Evolutionary conservation across 2,888 invertebrate species (phyloP).

Genomic region (Nematopogon swammerdamellus): DNA sequence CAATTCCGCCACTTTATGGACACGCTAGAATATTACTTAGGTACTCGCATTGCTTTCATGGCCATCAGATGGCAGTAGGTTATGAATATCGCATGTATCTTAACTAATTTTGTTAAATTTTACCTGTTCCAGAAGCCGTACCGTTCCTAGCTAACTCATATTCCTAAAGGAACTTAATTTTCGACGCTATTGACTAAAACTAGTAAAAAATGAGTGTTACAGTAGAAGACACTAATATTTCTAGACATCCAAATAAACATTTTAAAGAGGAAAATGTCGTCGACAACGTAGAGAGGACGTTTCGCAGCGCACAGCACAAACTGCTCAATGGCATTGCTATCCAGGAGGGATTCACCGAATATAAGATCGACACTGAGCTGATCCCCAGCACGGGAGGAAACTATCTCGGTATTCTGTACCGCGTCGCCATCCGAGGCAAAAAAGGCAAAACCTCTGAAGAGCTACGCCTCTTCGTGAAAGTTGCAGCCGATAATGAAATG

Average conservation of each 20-base stretch:
- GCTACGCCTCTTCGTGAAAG: background rate
- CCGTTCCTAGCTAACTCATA: too few species aligned
- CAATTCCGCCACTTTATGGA: too few species aligned
- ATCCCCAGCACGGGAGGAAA: background rate
- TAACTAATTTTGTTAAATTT: too few species aligned
- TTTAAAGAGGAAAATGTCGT: background rate
- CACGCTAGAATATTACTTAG: too few species aligned
- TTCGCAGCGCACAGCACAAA: background rate
- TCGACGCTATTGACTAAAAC: too few species aligned
- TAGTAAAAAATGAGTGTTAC: background rate
- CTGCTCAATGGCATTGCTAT: background rate
- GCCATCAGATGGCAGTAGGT: too few species aligned
- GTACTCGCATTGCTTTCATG: too few species aligned
- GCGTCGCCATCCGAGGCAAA: background rate
- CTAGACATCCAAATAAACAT: background rate
- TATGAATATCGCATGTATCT: too few species aligned
- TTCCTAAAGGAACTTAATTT: too few species aligned
- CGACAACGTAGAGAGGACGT: background rate
- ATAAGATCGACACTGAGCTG: background rate
- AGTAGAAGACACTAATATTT: background rate
- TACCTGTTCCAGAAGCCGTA: too few species aligned
- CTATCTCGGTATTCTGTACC: background rate
- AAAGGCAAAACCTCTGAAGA: background rate
- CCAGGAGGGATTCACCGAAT: background rate
- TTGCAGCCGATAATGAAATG: background rate